phyloP scores from a whole-genome alignment of 2,113 vertebrate species.

The Polyodon spathula region DNA sequence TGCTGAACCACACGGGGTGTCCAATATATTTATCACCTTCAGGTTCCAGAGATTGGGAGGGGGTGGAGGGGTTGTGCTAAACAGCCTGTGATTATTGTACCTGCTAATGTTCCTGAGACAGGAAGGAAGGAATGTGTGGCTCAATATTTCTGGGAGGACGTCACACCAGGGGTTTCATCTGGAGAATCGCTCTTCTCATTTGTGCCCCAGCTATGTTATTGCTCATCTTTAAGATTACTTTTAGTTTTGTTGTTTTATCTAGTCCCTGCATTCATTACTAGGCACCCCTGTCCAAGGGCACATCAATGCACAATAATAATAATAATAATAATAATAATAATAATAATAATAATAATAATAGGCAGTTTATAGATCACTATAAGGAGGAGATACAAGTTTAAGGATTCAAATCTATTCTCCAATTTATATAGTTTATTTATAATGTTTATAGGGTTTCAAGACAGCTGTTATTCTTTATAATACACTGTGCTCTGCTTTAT shows the following conservation, averaged over 20 bases:
- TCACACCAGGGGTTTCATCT: conserved; percentile 43
- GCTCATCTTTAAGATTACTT: conserved; percentile 20
- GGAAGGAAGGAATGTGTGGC: conserved; percentile 33
- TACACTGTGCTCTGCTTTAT: too few species aligned
- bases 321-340: too few species aligned
- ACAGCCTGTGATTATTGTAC: conserved; percentile 36
- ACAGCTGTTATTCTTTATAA: too few species aligned
- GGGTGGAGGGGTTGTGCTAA: conserved; percentile 25
- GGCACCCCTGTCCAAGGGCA: too few species aligned
- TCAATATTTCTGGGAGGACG: conserved; percentile 36
- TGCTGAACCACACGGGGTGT: conserved; percentile 28
- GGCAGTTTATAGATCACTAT: too few species aligned
- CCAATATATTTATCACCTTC: conserved; percentile 35
- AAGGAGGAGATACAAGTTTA: too few species aligned
- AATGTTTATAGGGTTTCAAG: too few species aligned
- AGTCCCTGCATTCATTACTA: conserved; percentile 13
- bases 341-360: too few species aligned
- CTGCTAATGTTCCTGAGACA: conserved; percentile 37
- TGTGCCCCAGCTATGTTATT: conserved; percentile 37
- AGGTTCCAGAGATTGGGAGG: conserved; percentile 22
- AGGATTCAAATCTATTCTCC: too few species aligned
- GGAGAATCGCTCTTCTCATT: conserved; percentile 33
- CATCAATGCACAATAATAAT: too few species aligned
- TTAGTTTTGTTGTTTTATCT: conserved; percentile 19
- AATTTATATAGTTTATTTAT: too few species aligned